Evolutionary conservation across 2,113 vertebrate species (phyloP).

Genomic region (Nestor notabilis): DNA sequence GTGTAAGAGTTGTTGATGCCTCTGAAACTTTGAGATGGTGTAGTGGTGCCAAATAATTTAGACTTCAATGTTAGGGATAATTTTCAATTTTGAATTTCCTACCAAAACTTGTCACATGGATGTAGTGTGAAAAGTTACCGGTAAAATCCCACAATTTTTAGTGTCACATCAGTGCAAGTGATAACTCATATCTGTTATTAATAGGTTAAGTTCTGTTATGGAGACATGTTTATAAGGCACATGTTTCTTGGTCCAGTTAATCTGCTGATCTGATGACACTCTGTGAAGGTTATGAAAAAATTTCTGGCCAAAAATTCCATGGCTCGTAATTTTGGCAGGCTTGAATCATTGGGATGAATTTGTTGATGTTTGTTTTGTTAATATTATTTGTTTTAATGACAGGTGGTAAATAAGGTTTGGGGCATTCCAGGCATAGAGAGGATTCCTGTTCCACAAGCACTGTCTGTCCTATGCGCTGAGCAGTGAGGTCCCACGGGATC

Average conservation of each 20-base stretch:
- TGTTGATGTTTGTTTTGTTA: neutral
- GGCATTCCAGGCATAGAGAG: neutral
- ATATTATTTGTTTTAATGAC: neutral
- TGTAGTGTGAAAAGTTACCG: neutral
- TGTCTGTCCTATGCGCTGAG: neutral
- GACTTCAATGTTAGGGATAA: neutral
- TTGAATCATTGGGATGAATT: neutral
- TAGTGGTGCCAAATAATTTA: neutral
- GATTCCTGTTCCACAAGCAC: neutral
- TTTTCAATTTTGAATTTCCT: neutral
- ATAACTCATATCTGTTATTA: neutral
- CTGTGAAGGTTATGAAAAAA: neutral
- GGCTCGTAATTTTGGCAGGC: neutral
- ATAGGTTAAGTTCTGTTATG: neutral
- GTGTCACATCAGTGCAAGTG: neutral
- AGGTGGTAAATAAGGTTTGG: neutral
- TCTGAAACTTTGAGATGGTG: neutral
- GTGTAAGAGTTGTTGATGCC: neutral
- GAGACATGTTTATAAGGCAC: rapidly evolving
- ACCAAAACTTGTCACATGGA: neutral
- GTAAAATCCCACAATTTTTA: neutral
- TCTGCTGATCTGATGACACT: neutral
- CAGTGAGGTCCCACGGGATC: neutral
- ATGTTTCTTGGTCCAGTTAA: neutral
- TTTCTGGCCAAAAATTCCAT: neutral